A percentile compares a stretch with the other conserved stretches of the same genome.
Evolutionary conservation across 2,888 invertebrate genomes (phyloP).

Genomic region (Eupithecia dodoneata): DNA sequence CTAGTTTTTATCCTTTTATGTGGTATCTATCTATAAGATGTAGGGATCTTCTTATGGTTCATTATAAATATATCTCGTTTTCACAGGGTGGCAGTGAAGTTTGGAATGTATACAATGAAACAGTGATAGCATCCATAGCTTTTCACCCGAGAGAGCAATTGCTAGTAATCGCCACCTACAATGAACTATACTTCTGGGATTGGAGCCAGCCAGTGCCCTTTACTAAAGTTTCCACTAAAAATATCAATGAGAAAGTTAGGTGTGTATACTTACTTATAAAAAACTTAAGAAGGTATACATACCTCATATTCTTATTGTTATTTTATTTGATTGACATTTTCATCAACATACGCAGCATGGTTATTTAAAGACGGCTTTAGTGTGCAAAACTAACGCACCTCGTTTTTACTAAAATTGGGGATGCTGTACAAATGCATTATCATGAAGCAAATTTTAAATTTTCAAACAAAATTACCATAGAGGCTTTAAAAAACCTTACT

Average conservation of each 20-base stretch:
- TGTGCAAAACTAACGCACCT: neutral
- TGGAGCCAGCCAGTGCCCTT: conserved; percentile 92
- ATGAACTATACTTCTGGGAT: conserved; percentile 95
- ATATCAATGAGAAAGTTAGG: conserved; percentile 92
- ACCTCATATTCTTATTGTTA: conserved; percentile 4
- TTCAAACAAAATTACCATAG: neutral
- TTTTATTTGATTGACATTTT: neutral
- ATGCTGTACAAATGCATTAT: neutral
- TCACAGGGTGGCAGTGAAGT: conserved; percentile 92
- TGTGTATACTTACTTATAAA: conserved; percentile 58
- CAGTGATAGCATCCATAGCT: conserved; percentile 92
- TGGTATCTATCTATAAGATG: neutral
- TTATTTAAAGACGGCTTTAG: neutral
- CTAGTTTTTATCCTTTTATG: neutral
- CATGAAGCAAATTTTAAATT: neutral
- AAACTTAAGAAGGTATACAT: neutral
- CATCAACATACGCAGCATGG: neutral
- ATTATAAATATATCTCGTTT: conserved; percentile 4
- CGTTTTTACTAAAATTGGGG: neutral
- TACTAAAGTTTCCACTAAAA: conserved; percentile 89
- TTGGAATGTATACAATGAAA: conserved; percentile 89
- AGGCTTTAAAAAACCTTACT: neutral
- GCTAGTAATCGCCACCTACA: conserved; percentile 93
- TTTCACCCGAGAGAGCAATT: conserved; percentile 93
- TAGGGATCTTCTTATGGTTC: conserved; percentile 13